phyloP scores from a whole-genome alignment of 2,888 invertebrate species.

The Apamea monoglypha region DNA sequence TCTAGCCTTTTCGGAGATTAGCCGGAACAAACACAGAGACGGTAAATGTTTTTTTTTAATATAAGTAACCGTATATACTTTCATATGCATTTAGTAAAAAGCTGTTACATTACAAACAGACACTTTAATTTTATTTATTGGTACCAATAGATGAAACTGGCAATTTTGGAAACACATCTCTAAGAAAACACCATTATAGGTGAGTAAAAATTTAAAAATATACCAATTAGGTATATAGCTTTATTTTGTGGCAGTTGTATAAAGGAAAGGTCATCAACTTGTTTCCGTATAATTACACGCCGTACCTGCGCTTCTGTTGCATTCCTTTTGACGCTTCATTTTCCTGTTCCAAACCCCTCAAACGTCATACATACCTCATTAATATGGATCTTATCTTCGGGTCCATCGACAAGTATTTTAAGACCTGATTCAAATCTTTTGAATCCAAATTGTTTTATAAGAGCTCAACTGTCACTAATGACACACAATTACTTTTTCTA shows the following conservation, averaged over 20 bases:
- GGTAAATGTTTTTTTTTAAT: too few species aligned
- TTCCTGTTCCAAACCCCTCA: slow-evolving; percentile 20
- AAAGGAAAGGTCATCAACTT: slow-evolving; percentile 7
- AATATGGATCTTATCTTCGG: neutral
- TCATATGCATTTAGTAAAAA: too few species aligned
- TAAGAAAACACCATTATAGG: neutral
- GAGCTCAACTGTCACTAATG: neutral
- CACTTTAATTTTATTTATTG: too few species aligned
- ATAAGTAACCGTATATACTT: too few species aligned
- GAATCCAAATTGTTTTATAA: neutral
- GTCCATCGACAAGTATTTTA: slow-evolving; percentile 9
- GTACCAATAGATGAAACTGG: neutral
- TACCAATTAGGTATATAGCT: neutral
- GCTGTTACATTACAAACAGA: too few species aligned
- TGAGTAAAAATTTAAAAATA: neutral
- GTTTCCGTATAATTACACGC: neutral
- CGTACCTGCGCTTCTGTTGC: neutral
- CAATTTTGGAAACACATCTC: neutral
- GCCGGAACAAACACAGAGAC: too few species aligned
- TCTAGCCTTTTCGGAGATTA: too few species aligned
- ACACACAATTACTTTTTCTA: neutral
- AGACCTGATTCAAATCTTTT: neutral
- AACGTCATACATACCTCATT: slow-evolving; percentile 1
- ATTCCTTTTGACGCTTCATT: slow-evolving; percentile 2
- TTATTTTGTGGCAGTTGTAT: neutral